Evolutionary conservation across 2,113 vertebrate genomes (phyloP).

Genomic region (Empidonax alnorum): DNA sequence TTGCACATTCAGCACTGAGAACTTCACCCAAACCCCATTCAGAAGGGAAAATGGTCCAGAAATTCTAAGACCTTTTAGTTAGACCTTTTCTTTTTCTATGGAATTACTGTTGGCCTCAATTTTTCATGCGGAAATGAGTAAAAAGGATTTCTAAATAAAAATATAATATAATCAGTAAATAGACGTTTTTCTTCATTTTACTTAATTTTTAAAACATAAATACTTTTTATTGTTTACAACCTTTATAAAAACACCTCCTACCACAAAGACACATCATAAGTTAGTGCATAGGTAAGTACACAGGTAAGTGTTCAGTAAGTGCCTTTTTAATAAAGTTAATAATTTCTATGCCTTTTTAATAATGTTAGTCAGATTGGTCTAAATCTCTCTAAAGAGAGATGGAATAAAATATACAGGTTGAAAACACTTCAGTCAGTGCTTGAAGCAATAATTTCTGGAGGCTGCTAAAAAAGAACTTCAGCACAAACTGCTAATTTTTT

Average conservation of each 20-base stretch:
- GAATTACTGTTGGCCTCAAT: background rate
- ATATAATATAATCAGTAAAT: background rate
- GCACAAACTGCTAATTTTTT: background rate
- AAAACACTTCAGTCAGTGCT: background rate
- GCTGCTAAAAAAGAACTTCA: background rate
- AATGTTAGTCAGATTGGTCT: background rate
- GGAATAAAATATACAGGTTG: background rate
- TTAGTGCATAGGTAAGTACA: background rate
- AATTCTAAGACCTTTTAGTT: background rate
- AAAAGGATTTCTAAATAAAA: background rate
- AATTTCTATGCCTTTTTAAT: background rate
- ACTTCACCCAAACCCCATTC: background rate
- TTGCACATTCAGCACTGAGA: background rate
- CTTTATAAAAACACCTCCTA: background rate
- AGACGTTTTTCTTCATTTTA: background rate
- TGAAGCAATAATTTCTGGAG: background rate
- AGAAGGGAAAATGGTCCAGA: background rate
- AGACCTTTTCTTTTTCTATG: background rate
- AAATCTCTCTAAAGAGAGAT: background rate
- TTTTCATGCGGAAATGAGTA: background rate
- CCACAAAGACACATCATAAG: background rate
- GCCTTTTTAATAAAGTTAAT: background rate
- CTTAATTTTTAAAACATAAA: background rate
- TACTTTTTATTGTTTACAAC: background rate
- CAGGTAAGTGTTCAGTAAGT: background rate